Conservation (phyloP, 2,797 vertebrate genomes). For the Bradypodion ventrale region DNA sequence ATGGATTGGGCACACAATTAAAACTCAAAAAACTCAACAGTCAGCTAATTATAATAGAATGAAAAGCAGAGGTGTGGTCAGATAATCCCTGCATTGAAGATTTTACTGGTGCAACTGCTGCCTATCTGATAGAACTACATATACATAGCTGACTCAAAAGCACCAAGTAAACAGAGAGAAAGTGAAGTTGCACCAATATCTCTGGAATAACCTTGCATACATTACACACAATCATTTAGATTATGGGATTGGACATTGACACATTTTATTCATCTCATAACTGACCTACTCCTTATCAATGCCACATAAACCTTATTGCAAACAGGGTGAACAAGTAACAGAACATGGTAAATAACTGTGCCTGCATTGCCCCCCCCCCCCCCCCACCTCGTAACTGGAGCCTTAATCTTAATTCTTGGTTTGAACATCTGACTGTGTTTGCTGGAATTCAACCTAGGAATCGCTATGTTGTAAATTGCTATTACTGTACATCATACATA, state of each 20-base stretch:
- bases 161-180: not conserved
- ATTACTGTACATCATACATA: not conserved
- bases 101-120: not conserved
- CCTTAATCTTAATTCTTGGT: not conserved
- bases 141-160: not conserved
- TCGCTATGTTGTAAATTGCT: not conserved
- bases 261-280: not conserved
- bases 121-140: not conserved
- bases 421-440: not conserved
- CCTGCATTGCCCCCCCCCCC: too few species aligned
- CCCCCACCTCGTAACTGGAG: not conserved
- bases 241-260: not conserved
- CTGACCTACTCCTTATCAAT: not conserved
- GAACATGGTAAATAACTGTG: not conserved
- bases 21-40: conserved; percentile 2
- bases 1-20: not conserved
- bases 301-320: not conserved
- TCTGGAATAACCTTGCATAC: not conserved
- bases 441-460: not conserved
- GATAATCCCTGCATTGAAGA: not conserved
- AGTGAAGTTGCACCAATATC: not conserved
- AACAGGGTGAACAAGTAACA: not conserved
- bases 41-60: not conserved
- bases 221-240: not conserved
- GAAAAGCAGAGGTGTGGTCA: not conserved